A percentile compares a stretch with the other conserved stretches of the same genome.
These are phyloP conservation scores for Patella pellucida DNA, from an alignment of 2,888 invertebrate genomes.

Conservation along the genomic window DNA sequence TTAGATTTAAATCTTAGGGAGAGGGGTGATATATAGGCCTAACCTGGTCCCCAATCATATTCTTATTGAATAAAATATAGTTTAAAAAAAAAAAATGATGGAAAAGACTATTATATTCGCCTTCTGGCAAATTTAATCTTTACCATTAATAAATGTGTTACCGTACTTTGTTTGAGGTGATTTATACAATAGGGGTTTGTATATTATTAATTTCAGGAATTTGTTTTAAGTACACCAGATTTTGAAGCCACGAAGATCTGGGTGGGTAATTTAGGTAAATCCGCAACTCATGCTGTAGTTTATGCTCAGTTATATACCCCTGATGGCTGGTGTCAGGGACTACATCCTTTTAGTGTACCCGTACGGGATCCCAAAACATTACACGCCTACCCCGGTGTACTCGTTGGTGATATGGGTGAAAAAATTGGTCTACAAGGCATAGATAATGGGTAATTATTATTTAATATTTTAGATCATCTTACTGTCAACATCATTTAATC, in stretches of 20 bases:
- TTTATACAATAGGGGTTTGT: too few species aligned
- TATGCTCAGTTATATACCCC: constrained; percentile 90
- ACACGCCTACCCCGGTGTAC: constrained; percentile 78
- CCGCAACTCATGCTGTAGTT: constrained; percentile 87
- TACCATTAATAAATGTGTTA: too few species aligned
- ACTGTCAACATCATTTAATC: constrained; percentile 69
- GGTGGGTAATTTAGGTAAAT: constrained; percentile 82
- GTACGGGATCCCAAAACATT: constrained; percentile 73
- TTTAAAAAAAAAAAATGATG: too few species aligned
- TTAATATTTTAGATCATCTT: constrained; percentile 66
- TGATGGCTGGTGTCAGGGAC: constrained; percentile 85
- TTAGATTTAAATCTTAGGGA: too few species aligned
- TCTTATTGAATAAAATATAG: too few species aligned
- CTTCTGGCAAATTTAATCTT: too few species aligned
- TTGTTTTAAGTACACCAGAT: constrained; percentile 82
- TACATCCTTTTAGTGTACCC: constrained; percentile 91
- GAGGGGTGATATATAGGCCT: too few species aligned
- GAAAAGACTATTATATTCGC: too few species aligned
- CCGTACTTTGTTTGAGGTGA: too few species aligned
- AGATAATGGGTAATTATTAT: constrained; percentile 85
- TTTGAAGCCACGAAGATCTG: constrained; percentile 88
- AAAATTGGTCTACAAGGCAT: constrained; percentile 92
- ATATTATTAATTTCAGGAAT: constrained; percentile 73
- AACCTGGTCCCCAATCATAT: too few species aligned
- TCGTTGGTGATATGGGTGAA: constrained; percentile 92